Evolutionary conservation across 1,140 invertebrate genomes (phyloP), one percentile per base, ranked within the genome.

Genomic region (Zaprionus taronus): DNA sequence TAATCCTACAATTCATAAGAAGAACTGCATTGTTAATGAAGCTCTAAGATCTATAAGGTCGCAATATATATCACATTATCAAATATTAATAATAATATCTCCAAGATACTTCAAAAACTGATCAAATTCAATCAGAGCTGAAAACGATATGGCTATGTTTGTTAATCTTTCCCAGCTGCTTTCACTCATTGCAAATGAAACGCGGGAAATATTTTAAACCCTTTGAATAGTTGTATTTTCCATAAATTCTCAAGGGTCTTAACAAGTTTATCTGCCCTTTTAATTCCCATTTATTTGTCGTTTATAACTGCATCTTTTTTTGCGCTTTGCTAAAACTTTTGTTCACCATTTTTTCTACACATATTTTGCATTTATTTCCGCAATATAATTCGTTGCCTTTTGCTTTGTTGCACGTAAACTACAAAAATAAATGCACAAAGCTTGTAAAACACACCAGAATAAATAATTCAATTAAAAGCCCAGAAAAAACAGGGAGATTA

Each of bases 401-500:
- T 22, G 47, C 53, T 26, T 31, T 56, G 26, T 51, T 24, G 56
- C 31, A 17, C 28, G 20, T 36, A 20, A 20, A 36, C 41, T 12
- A 7, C 17, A 36, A 58, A 44, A 41, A 47, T 4, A 20, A 47
- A 47, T 47, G 41, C 41, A 17, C 2, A 47, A 17, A 38, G 26
- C 15, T 56, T 56, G 53, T 26, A 28, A 56, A 56, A 56, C 53
- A 31, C 53, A 56, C 26, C 6, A 15, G 15, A 56, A n/a, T n/a
- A 56, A 56, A 56, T 56, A 55, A 53, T 53, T 53, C 6, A 55
- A 56, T 56, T 28, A 56, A 56, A 26, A 15, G 53, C 14, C 5
- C 11, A 56, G 26, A 56, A 56, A 31, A 56, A 56, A 53, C 20
- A n/a, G 17, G 2, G 41, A 9, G 26, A 56, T 56, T 56, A 51